phyloP scores from a whole-genome alignment of 2,797 vertebrate species.

The Argya squamiceps region DNA sequence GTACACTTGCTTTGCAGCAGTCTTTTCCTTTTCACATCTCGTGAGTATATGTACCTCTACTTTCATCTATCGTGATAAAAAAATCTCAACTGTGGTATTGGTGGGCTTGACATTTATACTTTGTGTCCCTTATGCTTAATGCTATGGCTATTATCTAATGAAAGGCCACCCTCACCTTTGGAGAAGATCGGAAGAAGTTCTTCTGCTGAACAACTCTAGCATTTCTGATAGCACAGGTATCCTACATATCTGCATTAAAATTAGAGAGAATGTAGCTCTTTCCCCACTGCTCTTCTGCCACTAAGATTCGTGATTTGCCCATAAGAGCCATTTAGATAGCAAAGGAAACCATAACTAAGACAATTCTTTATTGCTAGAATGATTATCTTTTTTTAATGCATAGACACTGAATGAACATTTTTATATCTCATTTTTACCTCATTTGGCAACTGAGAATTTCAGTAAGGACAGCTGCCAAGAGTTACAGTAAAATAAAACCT shows the following conservation, averaged over 20 bases:
- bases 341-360: constrained; percentile 53
- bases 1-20: not conserved
- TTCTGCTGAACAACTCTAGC: not conserved
- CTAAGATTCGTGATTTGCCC: constrained; percentile 47
- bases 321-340: constrained; percentile 54
- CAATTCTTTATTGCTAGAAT: constrained; percentile 50
- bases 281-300: not conserved
- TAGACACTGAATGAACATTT: constrained; percentile 42
- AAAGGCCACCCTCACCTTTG: constrained; percentile 13
- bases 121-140: not conserved
- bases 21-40: not conserved
- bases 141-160: not conserved
- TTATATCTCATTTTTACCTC: constrained; percentile 54
- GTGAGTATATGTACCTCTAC: not conserved
- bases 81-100: not conserved
- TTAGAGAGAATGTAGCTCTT: constrained; percentile 7
- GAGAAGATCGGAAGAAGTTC: not conserved
- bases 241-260: not conserved
- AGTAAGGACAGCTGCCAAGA: constrained; percentile 57
- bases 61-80: not conserved
- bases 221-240: not conserved
- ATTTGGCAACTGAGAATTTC: constrained; percentile 59
- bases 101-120: not conserved
- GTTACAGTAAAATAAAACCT: constrained; percentile 44
- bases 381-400: constrained; percentile 46